phyloP scores from a whole-genome alignment of 2,888 invertebrate genomes.

The Drosophila pseudotalamancana region DNA sequence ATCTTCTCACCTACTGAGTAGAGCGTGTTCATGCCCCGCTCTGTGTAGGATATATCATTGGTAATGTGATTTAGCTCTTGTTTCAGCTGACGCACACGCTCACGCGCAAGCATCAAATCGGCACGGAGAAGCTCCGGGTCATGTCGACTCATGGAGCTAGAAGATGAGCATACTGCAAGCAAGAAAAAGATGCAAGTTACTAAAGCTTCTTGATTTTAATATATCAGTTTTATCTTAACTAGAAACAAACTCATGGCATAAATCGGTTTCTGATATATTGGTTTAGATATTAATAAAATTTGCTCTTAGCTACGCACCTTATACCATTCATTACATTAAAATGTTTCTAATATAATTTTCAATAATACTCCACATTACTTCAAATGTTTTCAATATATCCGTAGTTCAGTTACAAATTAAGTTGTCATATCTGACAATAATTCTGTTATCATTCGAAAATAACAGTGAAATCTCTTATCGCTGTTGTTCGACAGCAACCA shows the following conservation, averaged over 20 bases:
- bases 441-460: constrained; percentile 13
- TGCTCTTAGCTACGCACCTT: no score
- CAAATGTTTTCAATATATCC: neutral
- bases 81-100: constrained; percentile 93
- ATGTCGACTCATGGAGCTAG: constrained; percentile 95
- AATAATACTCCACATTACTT: no score
- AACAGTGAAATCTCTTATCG: constrained; percentile 33
- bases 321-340: no score
- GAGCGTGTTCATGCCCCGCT: constrained; percentile 96
- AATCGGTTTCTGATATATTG: no score
- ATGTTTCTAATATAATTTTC: no score
- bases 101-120: constrained; percentile 95
- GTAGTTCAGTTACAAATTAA: neutral
- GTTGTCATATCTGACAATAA: neutral
- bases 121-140: constrained; percentile 97
- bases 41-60: constrained; percentile 95
- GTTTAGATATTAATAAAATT: no score
- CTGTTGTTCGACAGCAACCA: constrained; percentile 13
- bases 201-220: no score
- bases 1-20: constrained; percentile 89
- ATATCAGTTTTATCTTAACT: no score
- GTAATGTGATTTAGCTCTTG: constrained; percentile 96
- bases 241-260: no score
- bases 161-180: constrained; percentile 92
- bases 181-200: neutral